Percentiles rank a stretch among this genome's conserved stretches.
phyloP scores from a whole-genome alignment of 1,140 invertebrate genomes.

The Drosophila setifemur region DNA sequence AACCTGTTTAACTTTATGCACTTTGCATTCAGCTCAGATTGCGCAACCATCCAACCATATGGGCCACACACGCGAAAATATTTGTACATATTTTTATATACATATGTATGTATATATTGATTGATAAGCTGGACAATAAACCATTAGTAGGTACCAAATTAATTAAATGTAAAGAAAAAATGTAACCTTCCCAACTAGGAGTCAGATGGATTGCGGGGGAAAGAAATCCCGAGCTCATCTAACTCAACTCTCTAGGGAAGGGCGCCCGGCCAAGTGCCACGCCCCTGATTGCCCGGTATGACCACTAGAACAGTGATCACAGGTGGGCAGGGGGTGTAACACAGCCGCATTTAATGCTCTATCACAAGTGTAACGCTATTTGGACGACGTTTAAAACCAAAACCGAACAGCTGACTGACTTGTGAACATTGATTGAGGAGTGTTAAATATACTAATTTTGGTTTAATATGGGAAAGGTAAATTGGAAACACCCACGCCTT shows the following conservation, averaged over 20 bases:
- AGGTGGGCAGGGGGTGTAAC: conserved; percentile 56
- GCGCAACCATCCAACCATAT: conserved; percentile 45
- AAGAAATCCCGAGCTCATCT: conserved; percentile 17
- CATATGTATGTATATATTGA: conserved; percentile 8
- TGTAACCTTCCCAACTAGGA: conserved; percentile 81
- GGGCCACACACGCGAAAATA: neutral
- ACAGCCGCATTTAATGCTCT: conserved; percentile 66
- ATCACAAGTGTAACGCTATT: conserved; percentile 82
- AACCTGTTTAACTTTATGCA: conserved; percentile 43
- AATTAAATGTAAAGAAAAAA: conserved; percentile 4
- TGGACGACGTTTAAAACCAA: conserved; percentile 47
- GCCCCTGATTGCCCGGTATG: conserved; percentile 55
- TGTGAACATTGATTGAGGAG: conserved; percentile 44
- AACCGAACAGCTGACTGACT: conserved; percentile 79
- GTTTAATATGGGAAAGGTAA: neutral
- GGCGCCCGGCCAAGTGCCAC: conserved; percentile 46
- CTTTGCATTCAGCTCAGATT: conserved; percentile 47
- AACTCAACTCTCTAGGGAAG: conserved; percentile 81
- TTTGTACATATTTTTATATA: neutral
- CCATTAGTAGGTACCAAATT: neutral
- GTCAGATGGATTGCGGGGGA: conserved; percentile 20
- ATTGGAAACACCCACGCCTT: neutral
- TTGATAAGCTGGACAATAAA: conserved; percentile 15
- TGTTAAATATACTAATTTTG: too few species aligned
- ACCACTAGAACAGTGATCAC: conserved; percentile 77